Percentiles rank a stretch among this genome's conserved stretches.
phyloP scores from a whole-genome alignment of 2,113 vertebrate genomes.

The Anarhynchus alexandrinus region DNA sequence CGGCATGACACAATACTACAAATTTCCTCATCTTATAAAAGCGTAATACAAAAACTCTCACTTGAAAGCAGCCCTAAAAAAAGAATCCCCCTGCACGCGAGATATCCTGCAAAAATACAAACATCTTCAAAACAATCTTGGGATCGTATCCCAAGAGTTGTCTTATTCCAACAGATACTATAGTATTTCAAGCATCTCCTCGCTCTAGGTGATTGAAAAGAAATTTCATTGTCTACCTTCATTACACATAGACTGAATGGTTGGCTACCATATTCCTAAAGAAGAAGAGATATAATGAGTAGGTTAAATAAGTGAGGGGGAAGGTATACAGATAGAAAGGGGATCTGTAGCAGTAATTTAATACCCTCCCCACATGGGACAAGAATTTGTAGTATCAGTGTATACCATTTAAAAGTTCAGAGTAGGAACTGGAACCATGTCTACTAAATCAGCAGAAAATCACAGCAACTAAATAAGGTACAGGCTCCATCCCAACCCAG shows the following conservation, averaged over 20 bases:
- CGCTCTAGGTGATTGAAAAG: rapidly evolving
- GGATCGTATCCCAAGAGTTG: neutral
- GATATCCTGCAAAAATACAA: neutral
- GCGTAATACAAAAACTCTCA: neutral
- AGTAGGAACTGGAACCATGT: neutral
- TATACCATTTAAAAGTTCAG: neutral
- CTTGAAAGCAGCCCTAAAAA: neutral
- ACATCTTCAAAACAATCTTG: neutral
- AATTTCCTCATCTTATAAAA: neutral
- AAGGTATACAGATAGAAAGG: neutral
- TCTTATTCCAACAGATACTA: neutral
- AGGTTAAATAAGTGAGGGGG: neutral
- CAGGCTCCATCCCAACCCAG: neutral
- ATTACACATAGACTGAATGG: neutral
- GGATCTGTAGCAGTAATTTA: neutral
- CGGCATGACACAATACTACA: neutral
- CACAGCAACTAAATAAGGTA: neutral
- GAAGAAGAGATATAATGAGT: neutral
- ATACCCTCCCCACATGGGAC: neutral
- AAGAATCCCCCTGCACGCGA: neutral
- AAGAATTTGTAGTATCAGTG: neutral
- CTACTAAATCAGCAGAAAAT: neutral
- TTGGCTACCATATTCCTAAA: neutral
- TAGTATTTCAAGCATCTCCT: neutral
- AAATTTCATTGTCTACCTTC: neutral